phyloP scores from a whole-genome alignment of 2,113 vertebrate genomes.

The Cinclus cinclus region DNA sequence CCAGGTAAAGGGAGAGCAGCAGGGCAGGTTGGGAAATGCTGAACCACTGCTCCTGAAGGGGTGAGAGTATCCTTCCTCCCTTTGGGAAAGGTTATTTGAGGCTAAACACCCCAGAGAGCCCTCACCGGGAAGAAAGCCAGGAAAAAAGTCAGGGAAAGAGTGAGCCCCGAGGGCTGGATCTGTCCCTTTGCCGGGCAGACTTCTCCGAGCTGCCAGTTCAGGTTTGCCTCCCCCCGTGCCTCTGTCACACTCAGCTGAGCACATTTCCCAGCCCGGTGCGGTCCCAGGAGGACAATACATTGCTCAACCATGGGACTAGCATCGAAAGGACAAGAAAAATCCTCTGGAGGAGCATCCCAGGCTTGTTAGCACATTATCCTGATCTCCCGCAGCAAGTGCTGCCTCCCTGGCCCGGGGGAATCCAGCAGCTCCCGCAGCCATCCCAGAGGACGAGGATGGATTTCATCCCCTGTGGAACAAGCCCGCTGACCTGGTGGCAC shows the following conservation, averaged over 20 bases:
- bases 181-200: not conserved
- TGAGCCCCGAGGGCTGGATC: not conserved
- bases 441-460: not conserved
- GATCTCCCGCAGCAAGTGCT: not conserved
- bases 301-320: not conserved
- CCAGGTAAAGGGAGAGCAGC: not conserved
- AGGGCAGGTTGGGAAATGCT: not conserved
- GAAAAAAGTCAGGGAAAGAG: not conserved
- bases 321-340: not conserved
- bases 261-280: accelerated
- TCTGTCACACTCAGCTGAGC: not conserved
- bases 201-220: not conserved
- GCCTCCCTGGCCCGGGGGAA: accelerated
- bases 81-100: not conserved
- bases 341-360: not conserved
- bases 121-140: accelerated
- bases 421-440: not conserved
- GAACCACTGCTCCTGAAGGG: not conserved
- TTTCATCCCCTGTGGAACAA: accelerated
- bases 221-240: not conserved
- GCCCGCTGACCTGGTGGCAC: accelerated
- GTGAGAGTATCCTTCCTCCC: not conserved
- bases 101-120: not conserved
- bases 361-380: accelerated
- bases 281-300: not conserved